Conservation (phyloP, 2,888 invertebrate species). For the Philonicus albiceps region DNA sequence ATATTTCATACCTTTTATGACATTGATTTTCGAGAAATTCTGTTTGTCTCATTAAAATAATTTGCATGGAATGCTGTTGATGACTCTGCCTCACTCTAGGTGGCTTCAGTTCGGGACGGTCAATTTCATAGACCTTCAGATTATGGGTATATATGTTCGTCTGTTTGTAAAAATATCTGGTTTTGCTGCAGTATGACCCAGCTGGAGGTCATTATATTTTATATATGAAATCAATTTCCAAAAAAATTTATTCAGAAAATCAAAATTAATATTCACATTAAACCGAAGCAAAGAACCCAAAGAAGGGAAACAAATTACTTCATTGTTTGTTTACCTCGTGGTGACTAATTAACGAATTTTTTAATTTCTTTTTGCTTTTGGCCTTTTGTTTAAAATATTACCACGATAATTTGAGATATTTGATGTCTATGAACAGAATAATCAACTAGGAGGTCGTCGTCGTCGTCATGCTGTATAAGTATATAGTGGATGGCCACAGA, state of each 20-base stretch:
- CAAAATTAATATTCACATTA: background rate
- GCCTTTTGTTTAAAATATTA: background rate
- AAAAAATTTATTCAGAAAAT: background rate
- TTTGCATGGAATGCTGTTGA: conserved; percentile 39
- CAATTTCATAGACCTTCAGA: background rate
- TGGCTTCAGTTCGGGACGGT: background rate
- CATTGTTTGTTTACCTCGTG: conserved; percentile 19
- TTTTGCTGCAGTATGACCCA: background rate
- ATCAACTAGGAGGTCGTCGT: background rate
- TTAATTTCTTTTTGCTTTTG: background rate
- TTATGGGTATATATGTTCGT: background rate
- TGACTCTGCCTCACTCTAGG: conserved; percentile 6
- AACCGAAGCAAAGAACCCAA: background rate
- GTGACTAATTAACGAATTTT: conserved; percentile 9
- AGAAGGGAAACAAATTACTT: background rate
- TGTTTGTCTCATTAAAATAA: conserved; percentile 1
- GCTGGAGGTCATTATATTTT: background rate
- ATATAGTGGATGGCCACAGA: too few species aligned
- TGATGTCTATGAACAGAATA: background rate
- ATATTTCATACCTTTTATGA: background rate
- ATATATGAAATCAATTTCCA: background rate
- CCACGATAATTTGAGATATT: background rate
- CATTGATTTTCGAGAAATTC: background rate
- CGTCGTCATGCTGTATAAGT: background rate
- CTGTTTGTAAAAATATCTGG: background rate